phyloP scores from a whole-genome alignment of 2,113 vertebrate genomes.

The Indicator indicator region DNA sequence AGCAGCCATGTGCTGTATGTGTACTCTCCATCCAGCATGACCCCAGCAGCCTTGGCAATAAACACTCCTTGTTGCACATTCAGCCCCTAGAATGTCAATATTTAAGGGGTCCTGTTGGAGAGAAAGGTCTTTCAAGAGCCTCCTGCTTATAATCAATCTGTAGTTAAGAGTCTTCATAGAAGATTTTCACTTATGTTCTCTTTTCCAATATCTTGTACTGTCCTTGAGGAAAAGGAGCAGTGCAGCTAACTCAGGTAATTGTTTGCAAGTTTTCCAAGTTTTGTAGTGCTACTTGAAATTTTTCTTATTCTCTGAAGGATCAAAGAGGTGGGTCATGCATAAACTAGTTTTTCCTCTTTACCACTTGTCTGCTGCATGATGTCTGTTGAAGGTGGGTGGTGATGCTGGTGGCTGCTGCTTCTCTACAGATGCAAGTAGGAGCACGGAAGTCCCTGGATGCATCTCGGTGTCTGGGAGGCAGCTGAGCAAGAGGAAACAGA shows the following conservation, averaged over 20 bases:
- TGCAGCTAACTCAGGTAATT: not conserved
- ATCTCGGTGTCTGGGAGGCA: not conserved
- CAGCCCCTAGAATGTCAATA: slow-evolving; percentile 60
- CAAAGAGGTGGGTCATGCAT: not conserved
- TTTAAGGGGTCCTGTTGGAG: slow-evolving; percentile 47
- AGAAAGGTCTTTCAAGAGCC: slow-evolving; percentile 54
- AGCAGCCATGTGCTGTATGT: not conserved
- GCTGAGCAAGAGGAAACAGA: not conserved
- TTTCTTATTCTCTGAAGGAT: not conserved
- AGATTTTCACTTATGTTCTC: not conserved
- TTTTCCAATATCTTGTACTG: not conserved
- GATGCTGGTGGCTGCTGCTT: not conserved
- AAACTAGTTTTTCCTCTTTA: not conserved
- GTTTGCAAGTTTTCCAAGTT: not conserved
- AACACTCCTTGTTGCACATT: not conserved
- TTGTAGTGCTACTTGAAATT: not conserved
- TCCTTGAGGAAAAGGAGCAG: not conserved
- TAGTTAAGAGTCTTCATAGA: not conserved
- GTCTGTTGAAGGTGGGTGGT: not conserved
- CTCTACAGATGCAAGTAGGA: not conserved
- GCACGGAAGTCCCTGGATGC: not conserved
- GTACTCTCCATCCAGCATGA: not conserved
- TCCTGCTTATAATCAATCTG: slow-evolving; percentile 59
- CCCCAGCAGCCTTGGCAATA: not conserved
- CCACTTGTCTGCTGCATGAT: not conserved